Percentiles rank a stretch among this genome's conserved stretches.
Conservation (phyloP, 64 coral and sea anemone species). For the Astreopora myriophthalma region DNA sequence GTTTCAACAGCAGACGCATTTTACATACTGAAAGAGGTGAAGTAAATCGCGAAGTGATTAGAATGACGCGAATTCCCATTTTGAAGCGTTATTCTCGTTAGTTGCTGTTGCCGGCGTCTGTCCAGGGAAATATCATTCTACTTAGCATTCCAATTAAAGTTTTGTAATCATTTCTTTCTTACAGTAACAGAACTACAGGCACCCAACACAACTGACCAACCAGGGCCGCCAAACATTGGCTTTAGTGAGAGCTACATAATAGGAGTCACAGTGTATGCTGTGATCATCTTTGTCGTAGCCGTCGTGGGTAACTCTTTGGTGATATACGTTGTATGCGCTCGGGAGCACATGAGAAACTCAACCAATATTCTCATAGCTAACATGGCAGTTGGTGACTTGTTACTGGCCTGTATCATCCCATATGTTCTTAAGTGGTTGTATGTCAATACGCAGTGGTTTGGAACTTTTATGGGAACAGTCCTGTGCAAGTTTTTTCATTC, state of each 20-base stretch:
- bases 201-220: background rate
- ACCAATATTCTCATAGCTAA: constrained; percentile 91
- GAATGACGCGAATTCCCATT: too few species aligned
- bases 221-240: background rate
- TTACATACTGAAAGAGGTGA: too few species aligned
- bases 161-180: background rate
- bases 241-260: constrained; percentile 30
- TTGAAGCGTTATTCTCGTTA: too few species aligned
- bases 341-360: constrained; percentile 77
- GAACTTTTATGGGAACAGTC: constrained; percentile 45
- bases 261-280: constrained; percentile 34
- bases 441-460: constrained; percentile 66
- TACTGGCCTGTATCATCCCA: constrained; percentile 65
- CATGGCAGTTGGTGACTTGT: constrained; percentile 80
- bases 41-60: too few species aligned
- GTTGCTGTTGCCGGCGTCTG: too few species aligned
- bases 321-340: constrained; percentile 65
- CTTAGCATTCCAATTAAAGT: too few species aligned
- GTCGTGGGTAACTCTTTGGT: constrained; percentile 73
- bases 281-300: constrained; percentile 61
- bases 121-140: too few species aligned
- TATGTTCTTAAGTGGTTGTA: constrained; percentile 80
- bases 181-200: background rate
- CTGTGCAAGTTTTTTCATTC: constrained; percentile 69
- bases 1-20: too few species aligned